Percentiles rank a stretch among this genome's conserved stretches.
Evolutionary conservation across 1,140 invertebrate species (phyloP).

Genomic region (Drosophila trapezifrons): DNA sequence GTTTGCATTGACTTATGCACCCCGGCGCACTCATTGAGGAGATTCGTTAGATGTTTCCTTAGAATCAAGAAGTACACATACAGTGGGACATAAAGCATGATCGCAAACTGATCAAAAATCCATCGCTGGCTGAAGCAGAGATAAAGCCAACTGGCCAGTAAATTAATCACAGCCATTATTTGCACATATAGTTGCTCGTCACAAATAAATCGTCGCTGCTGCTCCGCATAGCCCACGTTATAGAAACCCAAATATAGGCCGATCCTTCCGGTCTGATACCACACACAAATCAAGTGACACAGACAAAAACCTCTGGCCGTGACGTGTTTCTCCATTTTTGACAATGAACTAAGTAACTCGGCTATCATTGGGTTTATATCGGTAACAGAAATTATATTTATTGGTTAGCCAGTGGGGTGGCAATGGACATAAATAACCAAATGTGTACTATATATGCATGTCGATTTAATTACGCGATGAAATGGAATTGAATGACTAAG

Average conservation of each 20-base stretch:
- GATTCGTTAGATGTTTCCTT: slow-evolving; percentile 34
- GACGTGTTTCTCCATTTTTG: slow-evolving; percentile 49
- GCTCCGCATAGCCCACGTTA: slow-evolving; percentile 43
- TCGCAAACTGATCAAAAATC: slow-evolving; percentile 49
- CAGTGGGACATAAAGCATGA: slow-evolving; percentile 48
- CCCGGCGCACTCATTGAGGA: slow-evolving; percentile 44
- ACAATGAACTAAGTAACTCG: slow-evolving; percentile 10
- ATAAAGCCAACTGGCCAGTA: slow-evolving; percentile 33
- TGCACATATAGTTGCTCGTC: slow-evolving; percentile 65
- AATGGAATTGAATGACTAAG: not conserved
- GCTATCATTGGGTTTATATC: slow-evolving; percentile 2
- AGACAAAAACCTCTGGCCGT: slow-evolving; percentile 57
- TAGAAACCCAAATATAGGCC: slow-evolving; percentile 63
- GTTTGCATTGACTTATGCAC: slow-evolving; percentile 32
- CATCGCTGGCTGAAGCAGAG: slow-evolving; percentile 52
- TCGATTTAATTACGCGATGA: not conserved
- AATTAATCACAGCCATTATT: slow-evolving; percentile 34
- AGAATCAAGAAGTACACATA: slow-evolving; percentile 56
- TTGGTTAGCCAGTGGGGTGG: not conserved
- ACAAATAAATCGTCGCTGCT: slow-evolving; percentile 13
- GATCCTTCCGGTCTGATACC: slow-evolving; percentile 36
- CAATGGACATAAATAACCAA: not conserved
- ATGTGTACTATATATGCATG: not conserved
- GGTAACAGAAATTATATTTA: not conserved
- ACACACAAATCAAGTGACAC: slow-evolving; percentile 59